phyloP scores from a whole-genome alignment of 2,113 vertebrate species.

The Neodontobutis hainanensis region DNA sequence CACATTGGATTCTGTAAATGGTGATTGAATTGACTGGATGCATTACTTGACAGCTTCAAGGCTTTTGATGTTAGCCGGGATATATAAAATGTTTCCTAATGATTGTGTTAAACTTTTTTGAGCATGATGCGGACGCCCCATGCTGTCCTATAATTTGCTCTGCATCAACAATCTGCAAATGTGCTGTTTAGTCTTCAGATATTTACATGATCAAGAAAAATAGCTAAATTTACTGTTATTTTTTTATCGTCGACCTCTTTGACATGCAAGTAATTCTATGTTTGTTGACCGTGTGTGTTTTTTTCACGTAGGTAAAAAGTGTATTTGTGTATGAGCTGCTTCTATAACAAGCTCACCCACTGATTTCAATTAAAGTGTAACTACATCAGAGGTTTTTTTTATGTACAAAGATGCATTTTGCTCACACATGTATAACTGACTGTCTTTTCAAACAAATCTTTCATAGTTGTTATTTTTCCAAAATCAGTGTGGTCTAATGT shows the following conservation, averaged over 20 bases:
- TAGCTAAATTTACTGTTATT: conserved; percentile 46
- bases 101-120: conserved; percentile 11
- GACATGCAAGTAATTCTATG: conserved; percentile 3
- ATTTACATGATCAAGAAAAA: conserved; percentile 61
- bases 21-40: conserved; percentile 42
- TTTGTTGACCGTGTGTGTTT: conserved; percentile 21
- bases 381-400: conserved; percentile 53
- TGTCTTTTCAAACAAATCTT: conserved; percentile 56
- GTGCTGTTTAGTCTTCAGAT: conserved; percentile 34
- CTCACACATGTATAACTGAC: conserved; percentile 44
- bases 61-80: conserved; percentile 16
- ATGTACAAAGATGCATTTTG: conserved; percentile 32
- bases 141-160: conserved; percentile 25
- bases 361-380: conserved; percentile 65
- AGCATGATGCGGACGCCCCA: conserved; percentile 8
- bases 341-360: conserved; percentile 68
- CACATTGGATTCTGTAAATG: conserved; percentile 38
- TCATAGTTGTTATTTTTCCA: conserved; percentile 38
- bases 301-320: conserved; percentile 32
- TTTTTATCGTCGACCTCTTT: conserved; percentile 51
- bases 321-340: conserved; percentile 33
- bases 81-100: background rate
- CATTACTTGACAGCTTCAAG: conserved; percentile 23
- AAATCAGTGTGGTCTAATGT: conserved; percentile 34
- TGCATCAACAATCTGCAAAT: conserved; percentile 48